Base-by-base conservation (phyloP, 92 coral and sea anemone genomes). In the Umimayanthus chanpuru region DNA sequence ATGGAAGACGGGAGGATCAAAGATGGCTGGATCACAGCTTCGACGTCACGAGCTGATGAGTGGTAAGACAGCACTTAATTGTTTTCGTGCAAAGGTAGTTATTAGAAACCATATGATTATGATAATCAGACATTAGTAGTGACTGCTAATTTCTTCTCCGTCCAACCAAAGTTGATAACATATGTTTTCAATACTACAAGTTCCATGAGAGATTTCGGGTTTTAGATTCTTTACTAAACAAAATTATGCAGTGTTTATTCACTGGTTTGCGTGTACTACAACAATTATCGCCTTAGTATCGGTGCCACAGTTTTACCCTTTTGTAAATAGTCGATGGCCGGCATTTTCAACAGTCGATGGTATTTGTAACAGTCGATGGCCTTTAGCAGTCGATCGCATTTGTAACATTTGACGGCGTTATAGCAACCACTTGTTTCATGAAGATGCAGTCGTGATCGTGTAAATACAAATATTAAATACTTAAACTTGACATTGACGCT, bases 1-100 rank as follows among this genome's bases (percentile, higher is more conserved):
- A 87, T 90, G 93, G 90, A 82, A 66, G 86, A 87, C 56, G 88
- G 90, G n/a, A 72, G 93, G 44, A 90, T 90, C 78, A 86, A 76
- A 50, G 85, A 90, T 61, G 64, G 78, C 21, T 79, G 88, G 41
- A 75, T 90, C 36, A 87, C 88, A 11, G 85, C 93, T 80, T 80
- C 85, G 20, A 43, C 78, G 36, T 68, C 88, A 44, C 39, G 87
- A 71, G 49, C 1, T 58, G 66, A 30, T 9, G 87, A 83, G 74
- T 6, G 67, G 87, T 83, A 72, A 39, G 47, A 75, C 41, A 2
- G 3, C 25, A 18, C 12, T 21, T 4, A 75, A 32, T 39, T 39
- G 49, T 39, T 30, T 73, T 5, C 26, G 11, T 32, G 14, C 26
- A 20, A 30, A 25, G 15, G 77, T 73, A 30, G 77, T 15, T 6